A percentile compares a stretch with the other conserved stretches of the same genome.
Evolutionary conservation across 2,113 vertebrate species (phyloP).

Genomic region (Bos javanicus): DNA sequence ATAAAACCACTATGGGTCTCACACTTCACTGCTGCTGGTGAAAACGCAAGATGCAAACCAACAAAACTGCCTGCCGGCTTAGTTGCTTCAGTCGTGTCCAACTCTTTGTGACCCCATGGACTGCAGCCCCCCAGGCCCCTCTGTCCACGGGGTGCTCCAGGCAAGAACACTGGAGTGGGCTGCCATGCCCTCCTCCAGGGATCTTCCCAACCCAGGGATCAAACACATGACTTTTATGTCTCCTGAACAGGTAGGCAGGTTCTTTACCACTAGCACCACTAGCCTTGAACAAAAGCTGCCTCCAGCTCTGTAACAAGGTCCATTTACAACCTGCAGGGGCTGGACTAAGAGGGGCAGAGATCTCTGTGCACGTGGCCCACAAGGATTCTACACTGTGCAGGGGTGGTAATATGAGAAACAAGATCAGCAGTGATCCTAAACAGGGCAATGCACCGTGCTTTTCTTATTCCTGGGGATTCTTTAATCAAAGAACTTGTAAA

Average conservation of each 20-base stretch:
- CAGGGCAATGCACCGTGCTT: background rate
- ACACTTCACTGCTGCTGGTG: background rate
- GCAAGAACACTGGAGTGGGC: background rate
- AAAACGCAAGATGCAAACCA: background rate
- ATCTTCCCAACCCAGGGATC: background rate
- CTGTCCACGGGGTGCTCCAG: background rate
- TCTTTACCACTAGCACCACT: background rate
- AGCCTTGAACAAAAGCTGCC: background rate
- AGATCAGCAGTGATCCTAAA: background rate
- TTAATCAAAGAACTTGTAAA: background rate
- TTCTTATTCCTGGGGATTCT: background rate
- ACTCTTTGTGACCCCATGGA: background rate
- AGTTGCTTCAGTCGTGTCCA: background rate
- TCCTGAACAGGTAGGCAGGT: background rate
- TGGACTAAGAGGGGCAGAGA: background rate
- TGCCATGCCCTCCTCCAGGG: background rate
- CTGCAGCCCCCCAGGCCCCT: background rate
- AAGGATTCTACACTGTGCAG: rapidly evolving
- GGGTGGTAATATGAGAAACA: background rate
- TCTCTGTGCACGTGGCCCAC: rapidly evolving
- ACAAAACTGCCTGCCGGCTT: background rate
- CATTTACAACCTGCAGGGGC: background rate
- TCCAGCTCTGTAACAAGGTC: background rate
- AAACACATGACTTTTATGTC: background rate
- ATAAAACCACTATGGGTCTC: background rate